Base-by-base conservation (phyloP, 1,140 invertebrate species). In the Aleiodes sp. region DNA sequence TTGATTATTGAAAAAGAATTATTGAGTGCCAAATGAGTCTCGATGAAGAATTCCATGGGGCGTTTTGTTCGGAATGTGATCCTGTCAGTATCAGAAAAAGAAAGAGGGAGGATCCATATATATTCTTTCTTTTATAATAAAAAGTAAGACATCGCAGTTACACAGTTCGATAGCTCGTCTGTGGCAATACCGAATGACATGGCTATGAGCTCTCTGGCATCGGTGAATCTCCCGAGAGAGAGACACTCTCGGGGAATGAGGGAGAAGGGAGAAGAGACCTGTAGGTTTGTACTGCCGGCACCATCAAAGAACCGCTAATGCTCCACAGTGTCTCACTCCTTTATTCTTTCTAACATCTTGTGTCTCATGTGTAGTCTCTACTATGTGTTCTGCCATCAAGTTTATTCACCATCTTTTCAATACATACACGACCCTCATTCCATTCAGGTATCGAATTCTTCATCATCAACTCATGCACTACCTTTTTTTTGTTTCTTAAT, bases 181-280 rank as follows among this genome's bases (percentile, higher is more conserved):
- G 70, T 70, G 63, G 73, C 75, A 78, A 65, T 74, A 65, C 75
- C 75, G 80, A 80, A 80, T 84, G 83, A 84, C 82, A 84, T 82
- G 80, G 12, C 80, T 76, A 75, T 79, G 79, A 80, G 76, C 76
- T 77, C 71, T 76, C 70, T 52, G 70, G 39, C 65, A 65, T 76
- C n/a, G n/a, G n/a, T n/a, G n/a, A n/a, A n/a, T n/a, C n/a, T n/a
- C n/a, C n/a, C n/a, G n/a, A n/a, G n/a, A n/a, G n/a, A n/a, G n/a
- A n/a, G n/a, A n/a, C n/a, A n/a, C n/a, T n/a, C n/a, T n/a, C n/a
- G n/a, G 67, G 70, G 52, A 66, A 67, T 77, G 74, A 74, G 76
- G 78, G 33, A 65, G 70, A 71, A 62, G 70, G 73, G 72, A 68
- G 65, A 72, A 70, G 72, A 66, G 73, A 70, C 70, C 74, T 59